Evolutionary conservation across 2,113 vertebrate species (phyloP).

Genomic region (human (Homo sapiens)): DNA sequence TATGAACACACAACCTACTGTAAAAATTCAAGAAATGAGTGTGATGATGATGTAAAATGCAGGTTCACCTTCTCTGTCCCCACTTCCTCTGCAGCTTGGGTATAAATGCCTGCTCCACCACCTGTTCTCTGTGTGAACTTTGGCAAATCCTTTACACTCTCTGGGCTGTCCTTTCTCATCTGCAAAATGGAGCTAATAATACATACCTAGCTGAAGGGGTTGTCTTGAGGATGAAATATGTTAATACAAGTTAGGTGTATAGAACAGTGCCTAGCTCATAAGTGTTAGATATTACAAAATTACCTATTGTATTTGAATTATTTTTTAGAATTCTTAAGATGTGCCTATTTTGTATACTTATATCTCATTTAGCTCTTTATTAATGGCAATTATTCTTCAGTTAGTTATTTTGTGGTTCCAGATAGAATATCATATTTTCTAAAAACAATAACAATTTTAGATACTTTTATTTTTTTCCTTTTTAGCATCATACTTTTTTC

Average conservation of each 20-base stretch:
- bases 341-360: neutral
- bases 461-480: neutral
- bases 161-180: constrained; percentile 39
- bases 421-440: neutral
- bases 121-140: constrained; percentile 2
- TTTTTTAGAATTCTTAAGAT: neutral
- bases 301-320: neutral
- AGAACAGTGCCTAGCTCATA: neutral
- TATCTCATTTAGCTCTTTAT: neutral
- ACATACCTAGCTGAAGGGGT: neutral
- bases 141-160: neutral
- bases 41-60: neutral
- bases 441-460: neutral
- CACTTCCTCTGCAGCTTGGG: neutral
- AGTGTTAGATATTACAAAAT: neutral
- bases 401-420: neutral
- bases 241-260: neutral
- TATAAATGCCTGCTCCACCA: constrained; percentile 52
- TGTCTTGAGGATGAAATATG: neutral
- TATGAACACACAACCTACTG: neutral
- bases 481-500: neutral
- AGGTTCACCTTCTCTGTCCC: neutral
- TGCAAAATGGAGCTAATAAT: neutral
- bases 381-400: neutral
- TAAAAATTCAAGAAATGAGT: neutral